Conservation (phyloP, 2,888 invertebrate genomes). For the Lamproptera curius region DNA sequence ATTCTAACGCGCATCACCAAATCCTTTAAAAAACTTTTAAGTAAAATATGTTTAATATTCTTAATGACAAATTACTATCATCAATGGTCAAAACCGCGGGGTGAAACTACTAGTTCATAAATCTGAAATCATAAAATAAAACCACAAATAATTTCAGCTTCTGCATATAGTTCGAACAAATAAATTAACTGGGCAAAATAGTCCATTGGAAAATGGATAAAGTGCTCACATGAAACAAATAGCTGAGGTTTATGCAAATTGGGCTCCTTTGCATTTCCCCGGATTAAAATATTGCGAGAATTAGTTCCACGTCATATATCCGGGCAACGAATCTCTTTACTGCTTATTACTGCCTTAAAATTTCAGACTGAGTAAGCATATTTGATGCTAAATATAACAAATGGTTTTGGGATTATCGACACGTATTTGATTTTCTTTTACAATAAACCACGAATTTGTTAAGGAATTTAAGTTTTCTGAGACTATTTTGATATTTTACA, state of each 20-base stretch:
- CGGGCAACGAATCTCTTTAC: conserved; percentile 42
- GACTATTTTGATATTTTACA: no score
- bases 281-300: conserved; percentile 76
- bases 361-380: conserved; percentile 30
- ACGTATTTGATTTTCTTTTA: no score
- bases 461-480: no score
- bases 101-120: no score
- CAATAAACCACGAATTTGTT: no score
- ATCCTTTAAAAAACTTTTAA: no score
- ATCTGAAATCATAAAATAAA: no score
- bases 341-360: conserved; percentile 34
- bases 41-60: no score
- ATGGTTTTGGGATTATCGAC: no score
- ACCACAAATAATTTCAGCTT: conserved; percentile 28
- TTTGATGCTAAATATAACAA: neutral
- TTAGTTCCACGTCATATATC: conserved; percentile 75
- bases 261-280: conserved; percentile 73
- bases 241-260: conserved; percentile 76
- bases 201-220: conserved; percentile 65
- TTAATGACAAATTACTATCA: no score
- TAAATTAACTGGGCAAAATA: conserved; percentile 66
- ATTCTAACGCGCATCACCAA: no score
- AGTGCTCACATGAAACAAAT: conserved; percentile 73
- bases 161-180: conserved; percentile 51
- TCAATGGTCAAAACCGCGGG: no score